These are phyloP conservation scores for Sula dactylatra DNA, from an alignment of 2,113 vertebrate species.

Conservation along the genomic window DNA sequence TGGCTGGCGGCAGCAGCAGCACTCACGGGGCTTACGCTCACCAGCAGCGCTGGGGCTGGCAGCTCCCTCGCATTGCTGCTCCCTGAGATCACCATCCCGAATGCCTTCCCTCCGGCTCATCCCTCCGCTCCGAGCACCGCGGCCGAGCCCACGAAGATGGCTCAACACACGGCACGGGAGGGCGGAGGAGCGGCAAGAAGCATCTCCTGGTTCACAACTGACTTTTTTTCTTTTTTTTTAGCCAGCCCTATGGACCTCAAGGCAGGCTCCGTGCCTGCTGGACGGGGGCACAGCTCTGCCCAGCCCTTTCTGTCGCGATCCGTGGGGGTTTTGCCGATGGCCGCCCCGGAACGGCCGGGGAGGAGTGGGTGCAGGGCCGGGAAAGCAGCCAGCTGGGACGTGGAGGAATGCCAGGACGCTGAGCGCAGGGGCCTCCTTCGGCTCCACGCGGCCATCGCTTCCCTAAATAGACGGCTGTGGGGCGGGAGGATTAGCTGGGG, in stretches of 20 bases:
- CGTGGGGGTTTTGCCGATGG: neutral
- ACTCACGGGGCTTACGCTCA: neutral
- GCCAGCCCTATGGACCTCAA: neutral
- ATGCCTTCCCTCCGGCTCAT: neutral
- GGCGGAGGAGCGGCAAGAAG: neutral
- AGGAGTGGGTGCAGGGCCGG: neutral
- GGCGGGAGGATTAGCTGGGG: conserved; percentile 2
- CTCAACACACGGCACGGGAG: neutral
- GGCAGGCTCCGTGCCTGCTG: neutral
- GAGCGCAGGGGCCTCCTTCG: neutral
- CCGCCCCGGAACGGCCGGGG: neutral
- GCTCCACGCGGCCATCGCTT: neutral
- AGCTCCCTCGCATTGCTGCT: neutral
- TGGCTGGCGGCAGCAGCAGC: neutral
- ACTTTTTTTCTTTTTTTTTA: neutral
- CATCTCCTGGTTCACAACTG: neutral
- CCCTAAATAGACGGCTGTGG: conserved; percentile 27
- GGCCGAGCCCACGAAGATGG: neutral
- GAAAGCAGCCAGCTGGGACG: neutral
- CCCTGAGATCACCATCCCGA: neutral
- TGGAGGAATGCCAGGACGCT: neutral
- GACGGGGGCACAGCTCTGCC: neutral
- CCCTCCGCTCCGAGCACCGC: neutral
- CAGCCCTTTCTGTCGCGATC: neutral
- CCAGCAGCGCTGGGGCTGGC: neutral